Conservation (phyloP, 1,140 invertebrate genomes). For the Rhagoletis pomonella region DNA sequence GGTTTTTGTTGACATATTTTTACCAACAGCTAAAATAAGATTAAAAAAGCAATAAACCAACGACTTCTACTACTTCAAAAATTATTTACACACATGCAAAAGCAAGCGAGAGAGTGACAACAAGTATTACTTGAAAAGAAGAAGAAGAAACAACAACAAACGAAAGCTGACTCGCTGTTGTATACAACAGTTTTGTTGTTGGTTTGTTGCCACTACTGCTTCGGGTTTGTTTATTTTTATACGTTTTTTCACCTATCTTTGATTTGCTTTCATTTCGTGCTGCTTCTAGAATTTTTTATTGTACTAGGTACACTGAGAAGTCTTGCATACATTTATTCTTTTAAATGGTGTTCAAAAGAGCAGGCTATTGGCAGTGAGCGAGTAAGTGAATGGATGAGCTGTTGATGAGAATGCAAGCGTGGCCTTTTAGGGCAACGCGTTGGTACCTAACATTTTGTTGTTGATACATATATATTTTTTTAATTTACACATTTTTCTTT, state of each 20-base stretch:
- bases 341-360: slow-evolving; percentile 12
- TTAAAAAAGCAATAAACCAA: background rate
- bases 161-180: background rate
- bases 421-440: slow-evolving; percentile 48
- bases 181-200: slow-evolving; percentile 27
- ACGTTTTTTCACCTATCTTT: slow-evolving; percentile 31
- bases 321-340: background rate
- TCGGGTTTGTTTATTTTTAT: slow-evolving; percentile 45
- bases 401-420: slow-evolving; percentile 31
- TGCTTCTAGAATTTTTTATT: slow-evolving; percentile 11
- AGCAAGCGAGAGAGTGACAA: slow-evolving; percentile 18
- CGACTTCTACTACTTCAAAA: background rate
- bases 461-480: background rate
- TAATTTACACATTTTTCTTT: slow-evolving; percentile 26
- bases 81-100: background rate
- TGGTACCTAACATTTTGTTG: background rate
- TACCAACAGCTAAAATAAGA: slow-evolving; percentile 3
- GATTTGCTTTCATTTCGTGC: slow-evolving; percentile 9
- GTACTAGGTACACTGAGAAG: background rate
- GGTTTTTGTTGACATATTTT: slow-evolving; percentile 52
- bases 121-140: background rate
- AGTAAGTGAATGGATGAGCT: slow-evolving; percentile 19
- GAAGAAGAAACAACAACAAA: background rate
- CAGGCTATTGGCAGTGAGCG: background rate
- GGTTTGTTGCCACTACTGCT: background rate